phyloP scores from a whole-genome alignment of 1,140 invertebrate genomes.

The Mercenaria mercenaria region DNA sequence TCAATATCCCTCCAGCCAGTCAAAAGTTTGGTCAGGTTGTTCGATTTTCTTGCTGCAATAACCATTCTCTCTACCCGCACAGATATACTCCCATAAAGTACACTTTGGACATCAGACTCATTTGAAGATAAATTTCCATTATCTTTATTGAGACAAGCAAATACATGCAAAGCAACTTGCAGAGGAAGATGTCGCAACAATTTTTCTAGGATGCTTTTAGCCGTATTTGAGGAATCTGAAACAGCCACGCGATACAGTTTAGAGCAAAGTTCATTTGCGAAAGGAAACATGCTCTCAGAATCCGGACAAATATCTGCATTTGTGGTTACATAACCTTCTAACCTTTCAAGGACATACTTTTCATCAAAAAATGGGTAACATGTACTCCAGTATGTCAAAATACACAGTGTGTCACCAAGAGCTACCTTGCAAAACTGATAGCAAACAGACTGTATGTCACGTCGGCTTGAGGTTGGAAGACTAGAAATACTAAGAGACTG shows the following conservation, averaged over 20 bases:
- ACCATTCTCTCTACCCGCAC: background rate
- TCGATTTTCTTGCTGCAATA: background rate
- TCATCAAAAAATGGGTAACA: background rate
- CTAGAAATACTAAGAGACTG: background rate
- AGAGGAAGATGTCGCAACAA: background rate
- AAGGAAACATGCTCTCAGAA: background rate
- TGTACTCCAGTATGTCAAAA: background rate
- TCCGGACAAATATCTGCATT: background rate
- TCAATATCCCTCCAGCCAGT: background rate
- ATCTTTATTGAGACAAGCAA: background rate
- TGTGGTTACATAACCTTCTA: background rate
- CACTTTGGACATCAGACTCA: background rate
- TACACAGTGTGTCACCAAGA: background rate
- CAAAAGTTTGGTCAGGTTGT: background rate
- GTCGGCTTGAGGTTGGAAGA: background rate
- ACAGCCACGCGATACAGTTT: background rate
- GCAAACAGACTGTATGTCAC: background rate
- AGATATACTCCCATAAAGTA: background rate
- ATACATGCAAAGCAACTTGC: background rate
- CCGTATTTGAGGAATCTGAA: background rate
- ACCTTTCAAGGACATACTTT: background rate
- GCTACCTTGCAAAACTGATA: background rate
- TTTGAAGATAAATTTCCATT: background rate
- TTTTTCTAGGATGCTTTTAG: background rate
- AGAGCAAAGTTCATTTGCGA: background rate